Base-by-base conservation (phyloP, 2,797 vertebrate species). In the Caiman crocodilus region DNA sequence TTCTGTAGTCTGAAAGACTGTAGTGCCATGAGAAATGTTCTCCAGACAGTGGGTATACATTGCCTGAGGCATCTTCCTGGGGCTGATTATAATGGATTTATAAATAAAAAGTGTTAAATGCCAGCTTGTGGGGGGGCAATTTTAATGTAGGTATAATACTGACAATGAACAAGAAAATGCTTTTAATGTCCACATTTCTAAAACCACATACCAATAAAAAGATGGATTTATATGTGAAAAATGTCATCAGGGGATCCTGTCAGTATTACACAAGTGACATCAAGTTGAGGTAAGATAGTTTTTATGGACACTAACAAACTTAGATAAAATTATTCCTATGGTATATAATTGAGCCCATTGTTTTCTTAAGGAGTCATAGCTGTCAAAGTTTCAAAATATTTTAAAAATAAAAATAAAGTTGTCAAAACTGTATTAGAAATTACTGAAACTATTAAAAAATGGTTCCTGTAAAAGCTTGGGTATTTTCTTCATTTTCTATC, bases 21-120 rank as follows among this genome's bases (percentile, higher is more conserved):
- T 14, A 79, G 71, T 42, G 63, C 15, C 67, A 80, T 60, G 16
- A 88, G 2, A 1, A 64, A 2, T 76, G 80, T 67, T 82, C 6
- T 63, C 23, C 7, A 60, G 0, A 30, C 28, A 82, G 35, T 35
- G 28, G 59, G 69, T 76, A 82, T 0, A 0, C 26, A 20, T 28
- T 50, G 4, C 20, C 50, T 79, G 28, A 64, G 16, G 2, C 15
- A 3, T 1, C 1, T 82, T 88, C 87, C 80, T 57, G 56, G 3
- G 30, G n/a, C 2, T 50, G 13, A 67, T 7, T 59, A 50, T 11
- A 23, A 79, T 25, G 17, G 5, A 75, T 87, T 82, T 90, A 61
- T 63, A 59, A 82, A 88, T 17, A 56, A 65, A 1, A 69, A 10
- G 74, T 35, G 4, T 1, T 1, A 85, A 90, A 35, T 32, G n/a